These are phyloP conservation scores for Cervus canadensis DNA, from an alignment of 2,113 vertebrate species.

Conservation along the genomic window DNA sequence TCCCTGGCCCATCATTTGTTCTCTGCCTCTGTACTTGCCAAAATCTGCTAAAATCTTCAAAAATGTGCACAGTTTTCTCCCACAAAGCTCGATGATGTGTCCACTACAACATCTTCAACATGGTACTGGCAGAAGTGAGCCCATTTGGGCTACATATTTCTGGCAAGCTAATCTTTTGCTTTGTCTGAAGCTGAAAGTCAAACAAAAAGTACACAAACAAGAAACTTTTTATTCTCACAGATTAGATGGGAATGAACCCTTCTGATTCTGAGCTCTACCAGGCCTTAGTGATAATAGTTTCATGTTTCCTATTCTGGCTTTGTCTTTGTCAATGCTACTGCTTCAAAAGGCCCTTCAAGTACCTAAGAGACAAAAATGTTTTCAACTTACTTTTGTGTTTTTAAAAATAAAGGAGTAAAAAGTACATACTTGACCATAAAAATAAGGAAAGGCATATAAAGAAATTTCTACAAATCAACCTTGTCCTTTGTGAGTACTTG, in stretches of 20 bases:
- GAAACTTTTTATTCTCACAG: not conserved
- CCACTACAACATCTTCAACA: not conserved
- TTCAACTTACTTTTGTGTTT: not conserved
- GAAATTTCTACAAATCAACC: not conserved
- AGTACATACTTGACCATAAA: not conserved
- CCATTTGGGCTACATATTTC: not conserved
- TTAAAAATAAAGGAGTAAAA: not conserved
- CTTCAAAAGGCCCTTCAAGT: not conserved
- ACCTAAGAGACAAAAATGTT: not conserved
- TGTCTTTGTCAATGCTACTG: not conserved
- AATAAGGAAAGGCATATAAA: constrained; percentile 9
- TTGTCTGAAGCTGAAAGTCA: not conserved
- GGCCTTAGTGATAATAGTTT: not conserved
- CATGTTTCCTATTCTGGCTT: not conserved
- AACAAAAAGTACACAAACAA: not conserved
- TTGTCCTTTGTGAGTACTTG: not conserved
- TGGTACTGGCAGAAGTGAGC: not conserved
- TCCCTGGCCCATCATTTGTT: not conserved
- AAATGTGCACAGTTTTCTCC: not conserved
- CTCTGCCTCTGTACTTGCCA: not conserved
- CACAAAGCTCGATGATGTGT: not conserved
- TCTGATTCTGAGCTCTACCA: not conserved
- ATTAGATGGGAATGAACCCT: not conserved
- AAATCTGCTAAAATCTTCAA: not conserved
- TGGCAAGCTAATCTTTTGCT: not conserved